phyloP scores from a whole-genome alignment of 2,888 invertebrate species.

The Tachina fera region DNA sequence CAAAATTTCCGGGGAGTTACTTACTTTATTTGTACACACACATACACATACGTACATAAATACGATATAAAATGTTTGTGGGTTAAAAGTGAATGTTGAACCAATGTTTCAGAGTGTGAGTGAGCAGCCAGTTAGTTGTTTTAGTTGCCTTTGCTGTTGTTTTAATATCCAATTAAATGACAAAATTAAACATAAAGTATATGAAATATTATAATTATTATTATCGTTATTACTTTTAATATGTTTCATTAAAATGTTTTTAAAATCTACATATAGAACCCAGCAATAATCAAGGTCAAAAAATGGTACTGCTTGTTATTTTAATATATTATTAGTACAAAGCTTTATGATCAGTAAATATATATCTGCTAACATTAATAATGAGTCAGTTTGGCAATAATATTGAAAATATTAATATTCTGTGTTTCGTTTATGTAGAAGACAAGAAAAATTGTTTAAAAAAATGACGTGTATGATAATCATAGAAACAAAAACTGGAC shows the following conservation, averaged over 20 bases:
- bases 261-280: background rate
- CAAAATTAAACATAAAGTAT: slow-evolving; percentile 31
- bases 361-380: background rate
- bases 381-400: slow-evolving; percentile 7
- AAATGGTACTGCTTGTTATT: background rate
- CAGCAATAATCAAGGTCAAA: background rate
- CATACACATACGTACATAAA: background rate
- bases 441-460: background rate
- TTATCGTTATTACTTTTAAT: background rate
- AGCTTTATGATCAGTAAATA: too few relatives aligned
- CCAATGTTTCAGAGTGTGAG: background rate
- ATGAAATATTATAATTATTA: slow-evolving; percentile 37
- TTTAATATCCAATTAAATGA: slow-evolving; percentile 29
- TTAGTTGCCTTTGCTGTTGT: slow-evolving; percentile 2
- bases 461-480: background rate
- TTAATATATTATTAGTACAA: background rate
- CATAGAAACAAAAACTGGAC: background rate
- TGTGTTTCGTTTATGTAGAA: background rate
- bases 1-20: slow-evolving; percentile 58
- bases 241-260: slow-evolving; percentile 8
- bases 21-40: background rate
- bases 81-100: slow-evolving; percentile 64
- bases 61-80: slow-evolving; percentile 39
- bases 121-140: background rate
- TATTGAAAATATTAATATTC: background rate